These are phyloP conservation scores for Anoplolepis gracilipes DNA, from an alignment of 1,140 invertebrate species.

Conservation along the genomic window DNA sequence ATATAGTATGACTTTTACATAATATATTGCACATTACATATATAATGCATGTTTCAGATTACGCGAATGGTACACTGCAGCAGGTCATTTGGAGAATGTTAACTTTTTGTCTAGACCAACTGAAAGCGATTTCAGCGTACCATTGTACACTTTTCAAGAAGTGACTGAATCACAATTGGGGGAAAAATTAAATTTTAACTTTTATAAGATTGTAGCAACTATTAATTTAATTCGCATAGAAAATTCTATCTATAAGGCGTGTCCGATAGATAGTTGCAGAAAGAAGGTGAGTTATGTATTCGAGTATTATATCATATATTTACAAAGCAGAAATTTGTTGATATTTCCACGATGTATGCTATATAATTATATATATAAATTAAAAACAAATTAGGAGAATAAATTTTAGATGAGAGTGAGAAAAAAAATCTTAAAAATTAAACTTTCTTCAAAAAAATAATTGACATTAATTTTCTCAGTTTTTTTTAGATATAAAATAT, in stretches of 20 bases:
- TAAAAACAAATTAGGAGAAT: no score
- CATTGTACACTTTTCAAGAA: slow-evolving; percentile 90
- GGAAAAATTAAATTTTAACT: slow-evolving; percentile 90
- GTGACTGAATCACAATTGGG: slow-evolving; percentile 89
- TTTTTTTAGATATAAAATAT: no score
- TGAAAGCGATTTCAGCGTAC: slow-evolving; percentile 65
- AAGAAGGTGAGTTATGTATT: slow-evolving; percentile 90
- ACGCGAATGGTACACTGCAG: slow-evolving; percentile 95
- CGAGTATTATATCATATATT: no score
- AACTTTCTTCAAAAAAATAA: no score
- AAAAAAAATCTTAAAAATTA: no score
- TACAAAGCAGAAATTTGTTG: no score
- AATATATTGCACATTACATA: no score
- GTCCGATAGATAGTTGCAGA: slow-evolving; percentile 94
- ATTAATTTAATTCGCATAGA: slow-evolving; percentile 91
- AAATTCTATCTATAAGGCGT: slow-evolving; percentile 96
- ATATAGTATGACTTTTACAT: no score
- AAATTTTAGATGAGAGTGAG: no score
- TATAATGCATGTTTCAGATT: slow-evolving; percentile 84
- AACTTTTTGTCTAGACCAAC: slow-evolving; percentile 76
- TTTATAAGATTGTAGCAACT: slow-evolving; percentile 90
- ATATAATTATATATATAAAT: no score
- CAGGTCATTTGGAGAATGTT: slow-evolving; percentile 88
- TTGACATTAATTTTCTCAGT: no score
- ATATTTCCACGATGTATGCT: no score